Conservation (phyloP, 2,888 invertebrate genomes). For the Acrocera orbiculus region DNA sequence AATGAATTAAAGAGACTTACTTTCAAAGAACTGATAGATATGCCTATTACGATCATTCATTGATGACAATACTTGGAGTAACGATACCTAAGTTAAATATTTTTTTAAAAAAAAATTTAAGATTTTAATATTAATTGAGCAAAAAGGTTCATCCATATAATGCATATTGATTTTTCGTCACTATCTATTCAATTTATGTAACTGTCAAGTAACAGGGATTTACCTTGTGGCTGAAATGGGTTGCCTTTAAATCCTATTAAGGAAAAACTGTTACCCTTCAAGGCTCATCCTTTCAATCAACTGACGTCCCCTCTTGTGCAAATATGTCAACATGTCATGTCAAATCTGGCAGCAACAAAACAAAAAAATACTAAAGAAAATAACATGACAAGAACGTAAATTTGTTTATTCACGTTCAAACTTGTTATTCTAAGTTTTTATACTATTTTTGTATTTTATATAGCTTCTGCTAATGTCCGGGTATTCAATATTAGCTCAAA, state of each 20-base stretch:
- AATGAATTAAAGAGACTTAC: too few species aligned
- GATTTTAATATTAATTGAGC: too few species aligned
- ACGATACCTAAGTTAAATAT: too few species aligned
- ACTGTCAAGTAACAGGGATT: slow-evolving; percentile 12
- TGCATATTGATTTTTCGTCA: slow-evolving; percentile 11
- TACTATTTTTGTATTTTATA: too few species aligned
- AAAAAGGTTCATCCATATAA: too few species aligned
- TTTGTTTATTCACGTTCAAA: background rate
- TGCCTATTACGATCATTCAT: too few species aligned
- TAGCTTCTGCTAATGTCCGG: too few species aligned
- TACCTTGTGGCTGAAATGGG: slow-evolving; percentile 9
- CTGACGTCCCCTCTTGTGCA: background rate
- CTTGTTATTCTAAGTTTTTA: background rate
- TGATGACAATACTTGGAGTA: too few species aligned
- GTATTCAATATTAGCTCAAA: too few species aligned
- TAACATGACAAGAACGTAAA: background rate
- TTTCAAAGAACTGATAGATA: too few species aligned
- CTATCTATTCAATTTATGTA: slow-evolving; percentile 13
- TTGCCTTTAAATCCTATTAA: slow-evolving; percentile 11
- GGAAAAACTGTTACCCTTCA: slow-evolving; percentile 8
- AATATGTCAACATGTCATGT: slow-evolving; percentile 10
- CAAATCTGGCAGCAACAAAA: slow-evolving; percentile 2
- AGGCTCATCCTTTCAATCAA: slow-evolving; percentile 9
- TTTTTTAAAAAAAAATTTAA: too few species aligned
- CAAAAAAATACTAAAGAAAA: background rate